These are phyloP conservation scores for Grantiella picta DNA, from an alignment of 2,113 vertebrate species.

Conservation along the genomic window DNA sequence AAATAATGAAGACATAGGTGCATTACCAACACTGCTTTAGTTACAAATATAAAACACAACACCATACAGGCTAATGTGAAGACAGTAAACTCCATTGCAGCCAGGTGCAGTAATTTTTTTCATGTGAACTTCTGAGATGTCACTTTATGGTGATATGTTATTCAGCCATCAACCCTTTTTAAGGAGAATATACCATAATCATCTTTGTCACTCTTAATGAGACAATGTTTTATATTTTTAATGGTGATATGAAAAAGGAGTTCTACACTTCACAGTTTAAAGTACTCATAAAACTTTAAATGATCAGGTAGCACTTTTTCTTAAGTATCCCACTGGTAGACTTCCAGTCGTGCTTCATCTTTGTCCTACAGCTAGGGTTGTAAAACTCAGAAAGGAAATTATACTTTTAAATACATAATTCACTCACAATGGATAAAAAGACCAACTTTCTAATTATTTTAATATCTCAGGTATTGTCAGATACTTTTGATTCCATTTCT, in stretches of 20 bases:
- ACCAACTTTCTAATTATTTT: neutral
- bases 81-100: neutral
- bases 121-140: neutral
- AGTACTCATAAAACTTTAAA: neutral
- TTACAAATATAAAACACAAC: neutral
- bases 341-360: neutral
- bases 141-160: neutral
- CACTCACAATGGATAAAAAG: neutral
- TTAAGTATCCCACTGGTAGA: neutral
- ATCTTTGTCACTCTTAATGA: neutral
- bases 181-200: neutral
- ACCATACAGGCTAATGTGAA: neutral
- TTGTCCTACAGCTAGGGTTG: neutral
- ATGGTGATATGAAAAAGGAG: neutral
- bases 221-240: neutral
- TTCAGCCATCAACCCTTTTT: neutral
- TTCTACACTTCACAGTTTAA: neutral
- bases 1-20: neutral
- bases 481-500: neutral
- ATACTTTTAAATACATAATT: neutral
- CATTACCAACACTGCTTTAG: neutral
- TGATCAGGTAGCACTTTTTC: neutral
- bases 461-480: neutral
- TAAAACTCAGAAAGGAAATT: neutral
- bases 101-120: neutral